A percentile compares a stretch with the other conserved stretches of the same genome.
phyloP scores from a whole-genome alignment of 37 sponge, comb jelly and placozoan species.

The Geodia barretti region DNA sequence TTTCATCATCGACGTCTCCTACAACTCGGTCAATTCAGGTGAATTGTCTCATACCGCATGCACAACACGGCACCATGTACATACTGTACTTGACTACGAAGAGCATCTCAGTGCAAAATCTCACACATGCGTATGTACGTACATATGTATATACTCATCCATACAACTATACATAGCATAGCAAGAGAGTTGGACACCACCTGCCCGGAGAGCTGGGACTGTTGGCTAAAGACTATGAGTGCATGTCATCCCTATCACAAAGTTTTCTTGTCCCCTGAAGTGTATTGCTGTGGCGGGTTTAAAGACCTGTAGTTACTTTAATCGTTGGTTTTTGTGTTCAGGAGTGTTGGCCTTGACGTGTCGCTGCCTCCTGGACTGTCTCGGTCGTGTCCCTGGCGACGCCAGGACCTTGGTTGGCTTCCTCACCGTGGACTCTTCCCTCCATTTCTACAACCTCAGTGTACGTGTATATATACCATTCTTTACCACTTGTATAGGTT shows the following conservation, averaged over 20 bases:
- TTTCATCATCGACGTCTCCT: conserved; percentile 91
- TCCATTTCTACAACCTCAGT: conserved; percentile 92
- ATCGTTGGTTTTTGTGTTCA: not conserved
- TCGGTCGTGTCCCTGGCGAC: conserved; percentile 89
- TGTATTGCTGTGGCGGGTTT: too few species aligned
- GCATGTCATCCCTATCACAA: too few species aligned
- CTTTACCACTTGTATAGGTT: not conserved
- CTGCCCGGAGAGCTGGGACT: not conserved
- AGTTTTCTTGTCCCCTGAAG: too few species aligned
- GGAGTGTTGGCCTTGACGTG: conserved; percentile 79
- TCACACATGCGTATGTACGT: not conserved
- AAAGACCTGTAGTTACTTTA: too few species aligned
- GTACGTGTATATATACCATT: not conserved
- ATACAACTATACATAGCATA: too few species aligned
- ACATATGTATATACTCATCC: not conserved
- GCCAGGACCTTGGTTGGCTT: conserved; percentile 88
- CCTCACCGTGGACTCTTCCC: conserved; percentile 76
- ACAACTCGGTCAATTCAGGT: conserved; percentile 79
- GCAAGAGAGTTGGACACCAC: too few species aligned
- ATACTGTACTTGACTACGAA: not conserved
- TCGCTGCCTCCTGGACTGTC: conserved; percentile 62
- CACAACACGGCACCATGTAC: not conserved
- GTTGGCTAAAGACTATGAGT: too few species aligned
- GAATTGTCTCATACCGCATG: not conserved
- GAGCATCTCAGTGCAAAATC: not conserved